Conservation (phyloP, 1,140 invertebrate genomes). For the Drosophila pandora region DNA sequence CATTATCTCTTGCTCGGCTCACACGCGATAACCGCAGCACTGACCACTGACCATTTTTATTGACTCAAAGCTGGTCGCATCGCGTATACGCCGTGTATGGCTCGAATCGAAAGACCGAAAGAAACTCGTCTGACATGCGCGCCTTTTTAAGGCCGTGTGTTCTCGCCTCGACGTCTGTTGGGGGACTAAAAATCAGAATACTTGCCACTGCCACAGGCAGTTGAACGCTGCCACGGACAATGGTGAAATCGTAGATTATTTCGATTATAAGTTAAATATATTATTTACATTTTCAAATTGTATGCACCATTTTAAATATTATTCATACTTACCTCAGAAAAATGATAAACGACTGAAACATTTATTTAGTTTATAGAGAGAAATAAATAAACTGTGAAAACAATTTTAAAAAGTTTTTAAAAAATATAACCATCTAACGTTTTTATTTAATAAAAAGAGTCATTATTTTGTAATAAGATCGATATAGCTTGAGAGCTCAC, state of each 20-base stretch:
- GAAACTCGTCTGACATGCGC: conserved; percentile 53
- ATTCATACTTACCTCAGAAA: no score
- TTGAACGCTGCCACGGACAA: neutral
- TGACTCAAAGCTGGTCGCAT: conserved; percentile 36
- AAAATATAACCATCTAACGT: no score
- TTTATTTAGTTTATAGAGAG: no score
- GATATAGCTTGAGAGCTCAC: no score
- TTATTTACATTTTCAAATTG: no score
- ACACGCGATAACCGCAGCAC: conserved; percentile 24
- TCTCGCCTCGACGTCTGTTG: conserved; percentile 64
- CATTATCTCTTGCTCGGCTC: conserved; percentile 34
- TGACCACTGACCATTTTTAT: conserved; percentile 47
- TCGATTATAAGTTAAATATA: no score
- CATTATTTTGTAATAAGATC: no score
- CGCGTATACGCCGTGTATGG: conserved; percentile 69
- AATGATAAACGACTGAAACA: no score
- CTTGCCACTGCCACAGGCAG: conserved; percentile 21
- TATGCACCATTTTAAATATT: no score
- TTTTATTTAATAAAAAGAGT: no score
- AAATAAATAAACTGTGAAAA: no score
- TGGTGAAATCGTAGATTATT: neutral
- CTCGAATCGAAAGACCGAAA: conserved; percentile 28
- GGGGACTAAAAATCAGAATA: conserved; percentile 53
- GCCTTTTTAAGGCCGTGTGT: conserved; percentile 43
- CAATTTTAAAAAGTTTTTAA: no score